A percentile compares a stretch with the other conserved stretches of the same genome.
phyloP scores from a whole-genome alignment of 2,888 invertebrate species.

The Leptinotarsa haldemani region DNA sequence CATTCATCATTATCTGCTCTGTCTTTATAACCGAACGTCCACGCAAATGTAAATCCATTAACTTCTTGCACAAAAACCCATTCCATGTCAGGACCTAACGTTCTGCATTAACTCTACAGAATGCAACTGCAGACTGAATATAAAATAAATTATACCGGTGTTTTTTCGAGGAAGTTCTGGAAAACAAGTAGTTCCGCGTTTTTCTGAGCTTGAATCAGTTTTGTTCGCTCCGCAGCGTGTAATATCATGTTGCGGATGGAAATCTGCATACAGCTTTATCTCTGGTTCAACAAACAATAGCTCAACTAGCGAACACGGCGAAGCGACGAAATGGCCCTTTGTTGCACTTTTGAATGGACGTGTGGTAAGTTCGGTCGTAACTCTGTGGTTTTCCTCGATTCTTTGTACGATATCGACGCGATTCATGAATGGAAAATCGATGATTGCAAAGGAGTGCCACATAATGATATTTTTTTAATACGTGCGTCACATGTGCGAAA shows the following conservation, averaged over 20 bases:
- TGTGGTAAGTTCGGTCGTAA: slow-evolving; percentile 30
- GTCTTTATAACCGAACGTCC: too few species aligned
- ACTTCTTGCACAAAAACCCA: too few species aligned
- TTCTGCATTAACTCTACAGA: too few species aligned
- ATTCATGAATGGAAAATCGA: slow-evolving; percentile 10
- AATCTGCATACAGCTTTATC: slow-evolving; percentile 26
- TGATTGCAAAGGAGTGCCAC: background rate
- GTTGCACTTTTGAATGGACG: slow-evolving; percentile 33
- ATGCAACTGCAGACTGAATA: background rate
- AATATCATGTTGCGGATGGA: slow-evolving; percentile 8
- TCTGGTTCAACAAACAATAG: slow-evolving; percentile 24
- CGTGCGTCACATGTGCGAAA: too few species aligned
- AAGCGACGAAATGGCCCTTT: slow-evolving; percentile 30
- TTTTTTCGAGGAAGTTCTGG: background rate
- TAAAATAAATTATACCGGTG: background rate
- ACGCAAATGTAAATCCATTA: too few species aligned
- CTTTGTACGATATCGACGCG: slow-evolving; percentile 2
- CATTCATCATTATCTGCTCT: too few species aligned
- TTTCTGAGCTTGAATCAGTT: background rate
- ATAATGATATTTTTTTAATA: background rate
- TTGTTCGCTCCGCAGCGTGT: background rate
- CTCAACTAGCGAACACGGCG: slow-evolving; percentile 19
- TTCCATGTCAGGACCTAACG: too few species aligned
- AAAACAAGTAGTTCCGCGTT: background rate
- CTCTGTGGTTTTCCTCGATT: slow-evolving; percentile 21